These are phyloP conservation scores for Triplophysa rosa DNA, from an alignment of 2,113 vertebrate genomes.

Conservation along the genomic window DNA sequence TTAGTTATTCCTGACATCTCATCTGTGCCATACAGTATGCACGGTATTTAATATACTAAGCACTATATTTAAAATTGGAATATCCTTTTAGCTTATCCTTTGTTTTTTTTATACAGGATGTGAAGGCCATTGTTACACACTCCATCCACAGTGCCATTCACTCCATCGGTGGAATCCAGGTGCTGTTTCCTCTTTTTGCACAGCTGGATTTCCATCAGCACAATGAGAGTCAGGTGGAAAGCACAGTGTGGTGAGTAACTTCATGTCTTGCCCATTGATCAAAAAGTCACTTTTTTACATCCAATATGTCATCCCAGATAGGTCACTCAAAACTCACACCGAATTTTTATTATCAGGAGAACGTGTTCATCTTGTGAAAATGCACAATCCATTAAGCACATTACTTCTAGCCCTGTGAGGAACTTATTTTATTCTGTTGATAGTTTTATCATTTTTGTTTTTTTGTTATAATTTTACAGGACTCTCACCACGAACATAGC, in stretches of 20 bases:
- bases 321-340: too few relatives aligned
- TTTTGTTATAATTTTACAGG: too few relatives aligned
- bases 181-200: conserved; percentile 94
- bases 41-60: too few relatives aligned
- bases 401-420: too few relatives aligned
- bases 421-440: too few relatives aligned
- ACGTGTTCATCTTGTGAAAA: too few relatives aligned
- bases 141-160: conserved; percentile 97
- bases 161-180: conserved; percentile 95
- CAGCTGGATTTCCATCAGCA: conserved; percentile 90
- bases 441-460: too few relatives aligned
- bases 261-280: not conserved
- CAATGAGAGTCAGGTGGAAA: conserved; percentile 87
- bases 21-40: too few relatives aligned
- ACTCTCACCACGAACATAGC: too few relatives aligned
- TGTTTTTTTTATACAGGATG: conserved; percentile 76
- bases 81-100: not conserved
- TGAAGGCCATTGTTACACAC: conserved; percentile 95
- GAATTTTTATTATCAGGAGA: too few relatives aligned
- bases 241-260: conserved; percentile 83
- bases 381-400: too few relatives aligned
- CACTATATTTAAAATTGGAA: not conserved
- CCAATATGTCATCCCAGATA: not conserved
- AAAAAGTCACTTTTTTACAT: not conserved
- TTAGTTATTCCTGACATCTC: too few relatives aligned